A percentile compares a stretch with the other conserved stretches of the same genome.
Conservation (phyloP, 2,113 vertebrate species). For the Plecturocebus donacophilus region DNA sequence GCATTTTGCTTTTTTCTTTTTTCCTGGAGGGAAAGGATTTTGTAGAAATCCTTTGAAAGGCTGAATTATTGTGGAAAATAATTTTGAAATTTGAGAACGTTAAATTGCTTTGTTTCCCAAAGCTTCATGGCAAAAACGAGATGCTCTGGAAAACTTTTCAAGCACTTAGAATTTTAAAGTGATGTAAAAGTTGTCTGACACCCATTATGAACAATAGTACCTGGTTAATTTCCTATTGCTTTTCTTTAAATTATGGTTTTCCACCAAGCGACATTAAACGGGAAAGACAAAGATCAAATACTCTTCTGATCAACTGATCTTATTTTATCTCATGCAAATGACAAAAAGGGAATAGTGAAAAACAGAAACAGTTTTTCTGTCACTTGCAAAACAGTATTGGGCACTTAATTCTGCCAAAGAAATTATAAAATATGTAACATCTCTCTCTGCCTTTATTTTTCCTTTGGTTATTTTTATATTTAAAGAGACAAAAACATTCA, state of each 20-base stretch:
- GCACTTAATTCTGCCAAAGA: background rate
- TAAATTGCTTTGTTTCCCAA: conserved; percentile 56
- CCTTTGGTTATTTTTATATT: conserved; percentile 12
- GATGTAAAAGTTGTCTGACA: conserved; percentile 19
- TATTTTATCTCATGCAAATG: conserved; percentile 52
- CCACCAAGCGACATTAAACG: conserved; percentile 34
- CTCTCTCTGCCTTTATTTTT: background rate
- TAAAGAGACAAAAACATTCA: background rate
- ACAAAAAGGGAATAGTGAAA: background rate
- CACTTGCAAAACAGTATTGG: background rate
- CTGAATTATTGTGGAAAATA: conserved; percentile 23
- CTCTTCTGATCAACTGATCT: background rate
- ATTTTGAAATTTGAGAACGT: conserved; percentile 55
- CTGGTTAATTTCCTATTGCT: conserved; percentile 43
- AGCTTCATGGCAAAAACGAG: background rate
- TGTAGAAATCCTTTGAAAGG: conserved; percentile 52
- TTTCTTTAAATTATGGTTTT: conserved; percentile 39
- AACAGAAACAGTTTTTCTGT: background rate
- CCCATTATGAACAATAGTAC: background rate
- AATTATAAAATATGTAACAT: background rate
- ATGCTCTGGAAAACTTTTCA: conserved; percentile 35
- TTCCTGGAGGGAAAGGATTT: background rate
- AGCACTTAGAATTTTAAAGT: conserved; percentile 31
- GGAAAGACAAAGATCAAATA: conserved; percentile 41
- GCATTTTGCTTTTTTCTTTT: background rate